phyloP scores from a whole-genome alignment of 2,113 vertebrate genomes.

The Calonectris borealis region DNA sequence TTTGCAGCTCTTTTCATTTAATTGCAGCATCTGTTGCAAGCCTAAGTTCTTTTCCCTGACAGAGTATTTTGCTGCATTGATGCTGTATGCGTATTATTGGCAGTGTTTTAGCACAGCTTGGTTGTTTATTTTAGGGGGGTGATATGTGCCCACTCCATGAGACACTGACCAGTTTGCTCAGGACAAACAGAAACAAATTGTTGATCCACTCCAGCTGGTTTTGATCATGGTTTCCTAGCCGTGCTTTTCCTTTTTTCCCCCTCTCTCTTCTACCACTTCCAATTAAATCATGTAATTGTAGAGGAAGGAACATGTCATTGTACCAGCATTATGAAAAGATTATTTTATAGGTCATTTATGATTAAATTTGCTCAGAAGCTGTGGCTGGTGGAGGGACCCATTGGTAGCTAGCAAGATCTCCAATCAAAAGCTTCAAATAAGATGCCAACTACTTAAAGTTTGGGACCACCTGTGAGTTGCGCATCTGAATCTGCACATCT shows the following conservation, averaged over 20 bases:
- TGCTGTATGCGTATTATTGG: not conserved
- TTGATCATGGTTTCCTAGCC: not conserved
- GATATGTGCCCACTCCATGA: not conserved
- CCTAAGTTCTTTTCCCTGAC: not conserved
- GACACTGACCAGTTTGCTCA: not conserved
- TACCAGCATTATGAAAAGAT: not conserved
- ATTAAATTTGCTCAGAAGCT: not conserved
- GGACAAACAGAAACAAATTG: not conserved
- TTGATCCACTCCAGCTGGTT: not conserved
- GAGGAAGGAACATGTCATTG: not conserved
- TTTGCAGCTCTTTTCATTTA: constrained; percentile 33
- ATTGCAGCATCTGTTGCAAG: constrained; percentile 31
- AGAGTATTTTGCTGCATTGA: not conserved
- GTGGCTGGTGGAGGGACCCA: not conserved
- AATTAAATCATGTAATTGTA: not conserved
- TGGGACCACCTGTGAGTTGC: not conserved
- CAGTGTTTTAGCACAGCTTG: not conserved
- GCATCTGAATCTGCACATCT: not conserved
- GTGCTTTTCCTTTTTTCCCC: not conserved
- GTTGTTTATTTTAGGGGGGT: not conserved
- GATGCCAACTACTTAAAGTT: not conserved
- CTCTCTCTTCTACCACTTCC: not conserved
- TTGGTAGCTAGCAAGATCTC: not conserved
- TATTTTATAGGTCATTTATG: not conserved
- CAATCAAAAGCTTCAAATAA: not conserved